Conservation (phyloP, 2,797 vertebrate species). For the Tiaroga cobitis region DNA sequence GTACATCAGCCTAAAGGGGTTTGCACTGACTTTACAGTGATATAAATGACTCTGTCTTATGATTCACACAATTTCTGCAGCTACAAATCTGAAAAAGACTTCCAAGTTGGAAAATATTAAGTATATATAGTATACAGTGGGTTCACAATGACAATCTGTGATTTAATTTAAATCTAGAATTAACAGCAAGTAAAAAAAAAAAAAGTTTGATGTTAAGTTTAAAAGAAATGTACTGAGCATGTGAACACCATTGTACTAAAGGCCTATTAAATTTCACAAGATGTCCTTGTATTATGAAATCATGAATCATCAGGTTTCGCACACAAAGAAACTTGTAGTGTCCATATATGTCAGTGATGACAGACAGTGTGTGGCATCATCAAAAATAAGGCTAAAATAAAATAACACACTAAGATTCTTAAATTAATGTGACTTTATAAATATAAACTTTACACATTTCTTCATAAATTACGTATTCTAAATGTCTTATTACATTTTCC, state of each 20-base stretch:
- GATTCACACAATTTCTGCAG: neutral
- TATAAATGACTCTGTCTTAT: neutral
- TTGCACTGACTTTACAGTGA: constrained; percentile 8
- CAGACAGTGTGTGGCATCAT: neutral
- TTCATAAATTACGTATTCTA: neutral
- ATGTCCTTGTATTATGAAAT: neutral
- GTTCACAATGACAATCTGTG: neutral
- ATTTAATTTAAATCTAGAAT: neutral
- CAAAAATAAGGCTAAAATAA: neutral
- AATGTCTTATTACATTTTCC: neutral
- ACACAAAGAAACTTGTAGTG: neutral
- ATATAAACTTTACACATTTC: too few species aligned
- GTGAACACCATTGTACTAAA: neutral
- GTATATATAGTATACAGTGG: neutral
- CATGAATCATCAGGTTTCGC: neutral
- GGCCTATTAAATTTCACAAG: neutral
- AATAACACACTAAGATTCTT: neutral
- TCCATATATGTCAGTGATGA: neutral
- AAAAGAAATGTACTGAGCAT: neutral
- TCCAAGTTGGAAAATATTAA: neutral
- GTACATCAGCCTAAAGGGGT: neutral
- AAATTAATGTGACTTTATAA: too few species aligned
- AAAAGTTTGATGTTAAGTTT: too few species aligned
- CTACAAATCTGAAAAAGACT: neutral
- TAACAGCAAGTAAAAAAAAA: neutral